Base-by-base conservation (phyloP, 2,113 vertebrate genomes). In the Machaerirhynchus nigripectus region DNA sequence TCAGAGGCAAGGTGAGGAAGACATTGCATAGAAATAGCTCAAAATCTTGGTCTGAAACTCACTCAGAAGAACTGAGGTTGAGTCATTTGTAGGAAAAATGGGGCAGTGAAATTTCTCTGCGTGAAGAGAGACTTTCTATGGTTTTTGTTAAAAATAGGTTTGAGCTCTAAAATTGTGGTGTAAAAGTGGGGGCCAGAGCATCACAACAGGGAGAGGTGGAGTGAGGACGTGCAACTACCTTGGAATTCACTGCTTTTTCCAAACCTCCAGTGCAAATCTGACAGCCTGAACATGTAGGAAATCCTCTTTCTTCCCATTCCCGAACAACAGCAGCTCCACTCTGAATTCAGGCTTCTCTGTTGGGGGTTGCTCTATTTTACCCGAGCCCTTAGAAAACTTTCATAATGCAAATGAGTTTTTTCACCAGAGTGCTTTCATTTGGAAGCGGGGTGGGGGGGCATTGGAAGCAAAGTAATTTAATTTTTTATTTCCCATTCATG, bases 401-500 rank as follows among this genome's bases (percentile, higher is more conserved):
- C 63, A 33, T 0, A 0, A 11, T 55, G n/a, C 13, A 74, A 67
- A 59, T n/a, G 21, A 6, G 1, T 18, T 61, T 84, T 92, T 89
- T 87, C 33, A 69, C 7, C 3, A 46, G 20, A 30, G 11, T 21
- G 21, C 6, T 75, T 89, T 84, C 30, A 14, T 80, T 92, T 64
- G 42, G 39, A 84, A 64, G 21, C 27, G 10, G 28, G 17, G n/a
- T n/a, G n/a, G 6, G 2, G 8, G 8, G 9, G 15, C 1, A 28
- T 35, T 33, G 46, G 37, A 79, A 75, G 49, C 0, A 1, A 31
- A 77, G 35, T 53, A 15, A 60, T 87, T 69, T 49, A 75, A 33
- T 37, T 84, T 95, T 97, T 96, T 86, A 74, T 64, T 93, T 84
- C 61, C 47, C 7, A 18, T 94, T 92, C 74, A 81, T 88, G 86